Base-by-base conservation (phyloP, 1,140 invertebrate species). In the Drosophila setifemur region DNA sequence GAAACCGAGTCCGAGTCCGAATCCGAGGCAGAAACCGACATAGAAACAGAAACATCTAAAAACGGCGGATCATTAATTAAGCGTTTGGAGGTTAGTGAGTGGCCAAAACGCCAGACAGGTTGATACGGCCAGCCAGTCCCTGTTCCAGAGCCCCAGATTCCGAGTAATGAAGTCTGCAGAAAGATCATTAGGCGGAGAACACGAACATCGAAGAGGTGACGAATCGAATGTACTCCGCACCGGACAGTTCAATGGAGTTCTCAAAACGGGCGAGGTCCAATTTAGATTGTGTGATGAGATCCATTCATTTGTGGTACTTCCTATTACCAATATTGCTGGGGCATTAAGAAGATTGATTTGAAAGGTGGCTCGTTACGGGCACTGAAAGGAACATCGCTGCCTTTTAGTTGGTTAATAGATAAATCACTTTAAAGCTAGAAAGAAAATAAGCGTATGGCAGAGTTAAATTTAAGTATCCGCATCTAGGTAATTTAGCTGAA, bases 1-100 rank as follows among this genome's bases (percentile, higher is more conserved):
- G 54, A 48, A 60, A 60, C 50, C n/a, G n/a, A n/a, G n/a, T n/a
- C n/a, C n/a, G n/a, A n/a, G n/a, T n/a, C n/a, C n/a, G n/a, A n/a
- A n/a, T n/a, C n/a, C n/a, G n/a, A n/a, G n/a, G n/a, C n/a, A n/a
- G n/a, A n/a, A n/a, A n/a, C n/a, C n/a, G n/a, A n/a, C n/a, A n/a
- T n/a, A n/a, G n/a, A n/a, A n/a, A n/a, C n/a, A 57, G 39, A 73
- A 40, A 48, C 23, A 43, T n/a, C n/a, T n/a, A 37, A 14, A 37
- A 58, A 44, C 42, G 43, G 45, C 45, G 52, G 33, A 82, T 82
- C 78, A 82, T 82, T 82, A 82, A 82, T 82, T 85, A 78, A 55
- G 85, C 54, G 71, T 79, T 70, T 85, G 74, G 81, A 85, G 79
- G 78, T 79, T 85, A 83, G 69, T 71, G 70, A 83, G 73, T 73